Evolutionary conservation across 1,140 invertebrate genomes (phyloP), one percentile per base, ranked within the genome.

Genomic region (Ceratitis capitata): DNA sequence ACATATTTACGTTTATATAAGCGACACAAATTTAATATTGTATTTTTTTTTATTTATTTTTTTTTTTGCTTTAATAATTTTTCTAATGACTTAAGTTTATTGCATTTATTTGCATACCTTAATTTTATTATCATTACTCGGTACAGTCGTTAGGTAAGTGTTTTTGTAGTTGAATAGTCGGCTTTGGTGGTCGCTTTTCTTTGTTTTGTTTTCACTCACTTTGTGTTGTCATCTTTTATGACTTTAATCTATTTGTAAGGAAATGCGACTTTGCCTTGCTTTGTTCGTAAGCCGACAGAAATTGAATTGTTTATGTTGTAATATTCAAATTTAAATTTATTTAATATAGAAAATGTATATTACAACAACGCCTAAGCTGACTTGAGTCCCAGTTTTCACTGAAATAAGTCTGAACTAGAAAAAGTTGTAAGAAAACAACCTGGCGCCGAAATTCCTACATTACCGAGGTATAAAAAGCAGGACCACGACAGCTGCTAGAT

Each of bases 81-180:
- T 32, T 69, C 3, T 0, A 39, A 39, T 69, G 64, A 19, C 32
- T 69, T 69, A 35, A 19, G 64, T 39, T 69, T 78, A 45, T 78
- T 78, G 69, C 69, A 78, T 78, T 78, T 78, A 78, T 78, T 78
- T 78, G 69, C 69, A 78, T 78, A 78, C 19, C 42, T 78, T 78
- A 78, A 78, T 78, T 78, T 78, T 78, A 78, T 78, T 78, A 78
- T 45, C 39, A 78, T 78, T 78, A 78, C 69, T 10, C 42, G 35
- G 39, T 64, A 23, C 7, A 45, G 69, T 23, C 39, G 45, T 45
- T 45, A 78, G 35, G 2, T 78, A 45, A 78, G 69, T 45, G 69
- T n/a, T 7, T 39, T 78, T 78, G 32, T 39, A 14, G 23, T 12
- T 29, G 58, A 26, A 19, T 12, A 12, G 69, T 61, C 39, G 35